A percentile compares a stretch with the other conserved stretches of the same genome.
phyloP scores from a whole-genome alignment of 1,140 invertebrate species.

The Drusus annulatus region DNA sequence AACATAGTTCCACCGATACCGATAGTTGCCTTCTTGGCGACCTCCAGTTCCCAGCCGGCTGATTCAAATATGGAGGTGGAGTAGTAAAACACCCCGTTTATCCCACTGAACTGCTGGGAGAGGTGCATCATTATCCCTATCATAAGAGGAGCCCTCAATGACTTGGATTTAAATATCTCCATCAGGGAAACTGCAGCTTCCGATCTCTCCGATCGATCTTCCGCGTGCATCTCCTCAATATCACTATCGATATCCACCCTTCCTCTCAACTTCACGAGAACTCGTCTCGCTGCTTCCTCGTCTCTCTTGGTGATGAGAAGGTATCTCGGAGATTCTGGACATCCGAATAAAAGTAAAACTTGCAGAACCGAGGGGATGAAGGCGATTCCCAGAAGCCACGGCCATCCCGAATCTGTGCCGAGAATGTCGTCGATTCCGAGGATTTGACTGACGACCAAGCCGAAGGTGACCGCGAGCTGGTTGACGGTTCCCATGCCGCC shows the following conservation, averaged over 20 bases:
- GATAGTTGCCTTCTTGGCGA: slow-evolving; percentile 89
- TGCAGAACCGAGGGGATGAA: slow-evolving; percentile 87
- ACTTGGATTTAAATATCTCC: slow-evolving; percentile 83
- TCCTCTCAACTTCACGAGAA: slow-evolving; percentile 64
- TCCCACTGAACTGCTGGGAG: slow-evolving; percentile 95
- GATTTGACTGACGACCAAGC: slow-evolving; percentile 87
- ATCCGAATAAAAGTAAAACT: slow-evolving; percentile 86
- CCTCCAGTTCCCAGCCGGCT: slow-evolving; percentile 84
- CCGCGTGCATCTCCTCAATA: slow-evolving; percentile 91
- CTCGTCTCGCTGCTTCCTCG: slow-evolving; percentile 86
- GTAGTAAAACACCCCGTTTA: slow-evolving; percentile 96
- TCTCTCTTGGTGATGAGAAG: slow-evolving; percentile 88
- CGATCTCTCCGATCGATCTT: slow-evolving; percentile 86
- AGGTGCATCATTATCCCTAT: slow-evolving; percentile 96
- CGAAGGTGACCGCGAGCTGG: slow-evolving; percentile 90
- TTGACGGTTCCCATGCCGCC: slow-evolving; percentile 91
- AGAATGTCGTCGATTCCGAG: slow-evolving; percentile 89
- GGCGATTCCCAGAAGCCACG: slow-evolving; percentile 85
- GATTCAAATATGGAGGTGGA: slow-evolving; percentile 87
- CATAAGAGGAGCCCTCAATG: slow-evolving; percentile 85
- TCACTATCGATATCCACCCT: slow-evolving; percentile 82
- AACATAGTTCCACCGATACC: slow-evolving; percentile 96
- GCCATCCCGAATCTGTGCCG: slow-evolving; percentile 89
- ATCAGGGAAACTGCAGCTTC: slow-evolving; percentile 87
- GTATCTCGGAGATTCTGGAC: slow-evolving; percentile 86